A percentile compares a stretch with the other conserved stretches of the same genome.
phyloP scores from a whole-genome alignment of 64 coral and sea anemone genomes.

The Actinia tenebrosa region DNA sequence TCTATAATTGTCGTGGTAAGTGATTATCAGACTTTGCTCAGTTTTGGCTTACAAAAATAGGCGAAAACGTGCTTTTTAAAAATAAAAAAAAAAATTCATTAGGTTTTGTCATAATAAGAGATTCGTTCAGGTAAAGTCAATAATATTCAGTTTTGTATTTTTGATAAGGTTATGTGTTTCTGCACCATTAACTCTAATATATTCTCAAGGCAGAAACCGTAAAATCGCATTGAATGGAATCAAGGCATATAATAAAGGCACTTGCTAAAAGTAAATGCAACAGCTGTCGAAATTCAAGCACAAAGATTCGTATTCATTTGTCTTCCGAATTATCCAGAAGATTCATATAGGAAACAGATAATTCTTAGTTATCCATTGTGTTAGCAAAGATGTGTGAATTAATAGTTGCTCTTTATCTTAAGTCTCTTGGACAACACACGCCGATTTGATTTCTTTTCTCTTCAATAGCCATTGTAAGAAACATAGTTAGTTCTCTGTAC shows the following conservation, averaged over 20 bases:
- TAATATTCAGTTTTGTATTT: too few species aligned
- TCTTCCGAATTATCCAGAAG: not conserved
- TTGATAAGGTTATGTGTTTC: too few species aligned
- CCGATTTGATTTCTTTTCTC: not conserved
- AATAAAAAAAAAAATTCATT: too few species aligned
- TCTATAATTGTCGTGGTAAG: too few species aligned
- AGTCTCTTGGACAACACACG: not conserved
- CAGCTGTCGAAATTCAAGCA: not conserved
- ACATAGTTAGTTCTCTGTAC: not conserved
- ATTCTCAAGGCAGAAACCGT: not conserved
- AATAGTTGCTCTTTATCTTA: not conserved
- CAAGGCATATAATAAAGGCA: not conserved
- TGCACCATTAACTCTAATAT: too few species aligned
- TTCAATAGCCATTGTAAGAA: not conserved
- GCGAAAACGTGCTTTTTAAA: too few species aligned
- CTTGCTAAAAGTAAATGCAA: not conserved
- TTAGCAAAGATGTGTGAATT: not conserved
- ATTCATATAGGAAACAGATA: not conserved
- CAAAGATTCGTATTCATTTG: not conserved
- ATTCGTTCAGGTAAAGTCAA: too few species aligned
- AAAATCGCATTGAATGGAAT: not conserved
- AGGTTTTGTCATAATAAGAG: too few species aligned
- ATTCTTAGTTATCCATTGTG: not conserved
- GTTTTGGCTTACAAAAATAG: too few species aligned
- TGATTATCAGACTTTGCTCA: too few species aligned